Percentiles rank a stretch among this genome's conserved stretches.
Conservation (phyloP, 1,140 invertebrate genomes). For the Ceratina australensis region DNA sequence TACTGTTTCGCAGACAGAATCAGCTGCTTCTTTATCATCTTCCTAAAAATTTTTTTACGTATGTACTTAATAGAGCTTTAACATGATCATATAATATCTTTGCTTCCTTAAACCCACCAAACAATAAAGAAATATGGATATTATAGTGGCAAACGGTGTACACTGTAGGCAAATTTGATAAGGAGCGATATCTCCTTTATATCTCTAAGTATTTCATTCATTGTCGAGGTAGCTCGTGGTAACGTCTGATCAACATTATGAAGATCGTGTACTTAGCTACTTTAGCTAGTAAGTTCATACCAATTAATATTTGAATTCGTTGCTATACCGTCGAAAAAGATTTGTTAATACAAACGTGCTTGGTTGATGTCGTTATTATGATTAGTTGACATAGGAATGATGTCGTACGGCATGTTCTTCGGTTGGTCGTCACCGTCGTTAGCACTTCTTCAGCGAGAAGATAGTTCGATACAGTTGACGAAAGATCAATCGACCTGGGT, state of each 20-base stretch:
- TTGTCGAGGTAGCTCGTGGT: background rate
- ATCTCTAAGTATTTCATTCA: background rate
- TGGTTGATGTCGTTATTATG: background rate
- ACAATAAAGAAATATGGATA: no score
- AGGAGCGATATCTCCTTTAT: background rate
- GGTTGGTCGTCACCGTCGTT: constrained; percentile 60
- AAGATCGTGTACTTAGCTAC: constrained; percentile 42
- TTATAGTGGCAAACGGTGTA: background rate
- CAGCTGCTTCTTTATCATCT: no score
- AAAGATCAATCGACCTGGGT: constrained; percentile 47
- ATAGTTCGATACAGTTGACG: constrained; percentile 41
- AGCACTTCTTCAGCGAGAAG: constrained; percentile 13
- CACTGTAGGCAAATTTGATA: background rate
- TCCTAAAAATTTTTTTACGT: no score
- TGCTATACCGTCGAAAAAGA: background rate
- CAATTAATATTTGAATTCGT: background rate
- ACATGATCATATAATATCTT: no score
- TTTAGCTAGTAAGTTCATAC: constrained; percentile 12
- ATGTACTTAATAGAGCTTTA: no score
- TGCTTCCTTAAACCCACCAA: no score
- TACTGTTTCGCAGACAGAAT: no score
- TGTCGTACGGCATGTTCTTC: constrained; percentile 36
- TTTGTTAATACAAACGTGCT: background rate
- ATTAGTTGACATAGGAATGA: constrained; percentile 46
- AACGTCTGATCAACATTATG: constrained; percentile 1